Evolutionary conservation across 2,888 invertebrate genomes (phyloP), one percentile per base, ranked within the genome.

Genomic region (Loripinus fragilis): DNA sequence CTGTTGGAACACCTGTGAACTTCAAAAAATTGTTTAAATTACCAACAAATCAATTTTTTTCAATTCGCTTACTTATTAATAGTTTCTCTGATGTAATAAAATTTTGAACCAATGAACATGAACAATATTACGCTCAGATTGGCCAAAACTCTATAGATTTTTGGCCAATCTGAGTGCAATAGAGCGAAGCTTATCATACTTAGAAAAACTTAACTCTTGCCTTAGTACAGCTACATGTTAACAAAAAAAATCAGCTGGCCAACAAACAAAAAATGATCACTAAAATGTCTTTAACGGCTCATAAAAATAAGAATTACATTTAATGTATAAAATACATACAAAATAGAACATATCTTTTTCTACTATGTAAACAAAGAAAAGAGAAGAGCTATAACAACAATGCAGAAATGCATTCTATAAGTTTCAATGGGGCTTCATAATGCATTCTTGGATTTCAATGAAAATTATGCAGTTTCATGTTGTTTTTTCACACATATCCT

Each of bases 301-400:
- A 60, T 33, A 60, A 60, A n/a, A n/a, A n/a, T n/a, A n/a, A 52
- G 23, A 23, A 52, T 60, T 55, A 28, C 28, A 60, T 30, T 52
- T 60, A 17, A 60, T 33, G 33, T 60, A 60, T 33, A 60, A 60
- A 60, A 33, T 60, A 60, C 33, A 60, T 60, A 60, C 33, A 60
- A 30, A 60, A 60, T 33, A 60, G 30, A 60, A 33, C 17, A 60
- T 17, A 60, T 60, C 30, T 30, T 2, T 33, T 60, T 60, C 17
- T 17, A 12, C 60, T 60, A 52, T 25, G 23, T 23, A 60, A 60
- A 60, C 60, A 33, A 60, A 52, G 52, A 10, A 38, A 38, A 38
- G 25, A 52, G 52, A 52, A 52, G 33, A 60, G 17, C 25, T 33
- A 25, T 28, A 28, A 60, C 60, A 60, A 60, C 17, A 60, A 60